Base-by-base conservation (phyloP, 1,140 invertebrate species). In the Druon quercuslanigerum region DNA sequence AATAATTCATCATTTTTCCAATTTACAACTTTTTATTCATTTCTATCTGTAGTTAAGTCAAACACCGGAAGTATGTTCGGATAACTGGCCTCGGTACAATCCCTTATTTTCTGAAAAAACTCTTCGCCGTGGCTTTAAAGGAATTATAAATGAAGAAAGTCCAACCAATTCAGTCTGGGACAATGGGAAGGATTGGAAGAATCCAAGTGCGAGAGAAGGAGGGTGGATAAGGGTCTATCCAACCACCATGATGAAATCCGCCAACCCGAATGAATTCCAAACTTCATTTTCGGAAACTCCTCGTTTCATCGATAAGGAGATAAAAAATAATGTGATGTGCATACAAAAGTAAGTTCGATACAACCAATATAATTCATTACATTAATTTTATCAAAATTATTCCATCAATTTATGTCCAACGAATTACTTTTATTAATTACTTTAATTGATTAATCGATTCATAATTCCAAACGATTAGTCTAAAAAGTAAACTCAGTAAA, bases 161-260 rank as follows among this genome's bases (percentile, higher is more conserved):
- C 46, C 72, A 50, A 50, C 78, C 25, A 40, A 76, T 40, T 73
- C 83, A 4, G 73, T 88, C 8, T 94, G 94, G 93, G 93, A 94
- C 25, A 94, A 95, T 85, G 94, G 94, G 6, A 88, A 89, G 51
- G 92, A 94, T 77, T 95, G 94, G 94, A 89, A 87, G 17, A 86
- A 87, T 72, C 90, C 93, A 0, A 91, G 90, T n/a, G 84, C 86
- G 12, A 85, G 86, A 25, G 93, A 94, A 84, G 94, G 94, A 6
- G 92, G 93, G 25, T 94, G 94, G 94, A 91, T 94, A 17, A 86
- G 94, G 73, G 90, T 94, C n/a, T 94, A 92, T 87, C 94, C 94
- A 25, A 77, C 91, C 17, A 80, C 74, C 40, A 78, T 75, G 25
- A 74, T 66, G 16, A 85, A 88, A 82, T 51, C 75, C 19, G 46